Evolutionary conservation across 1,140 invertebrate genomes (phyloP), one percentile per base, ranked within the genome.

Genomic region (Heliconius congener): DNA sequence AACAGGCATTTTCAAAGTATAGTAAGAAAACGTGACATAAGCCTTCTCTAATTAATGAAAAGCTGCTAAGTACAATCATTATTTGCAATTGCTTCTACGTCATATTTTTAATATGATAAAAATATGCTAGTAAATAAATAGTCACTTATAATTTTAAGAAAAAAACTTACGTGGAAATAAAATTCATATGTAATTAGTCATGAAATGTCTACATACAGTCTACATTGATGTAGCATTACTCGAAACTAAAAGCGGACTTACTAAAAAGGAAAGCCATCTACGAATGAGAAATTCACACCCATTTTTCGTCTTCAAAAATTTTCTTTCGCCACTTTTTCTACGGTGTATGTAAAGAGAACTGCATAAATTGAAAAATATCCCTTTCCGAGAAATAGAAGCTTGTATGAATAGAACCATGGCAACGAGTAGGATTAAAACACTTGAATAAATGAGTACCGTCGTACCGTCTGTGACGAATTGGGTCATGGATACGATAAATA

Each of bases 321-420:
- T 37, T 37, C 60, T 9, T 66, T 66, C 60, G 60, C 27, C 23
- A 66, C 42, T n/a, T 27, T 66, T 27, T 66, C n/a, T 66, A 13
- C 23, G 23, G 11, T n/a, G 11, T 66, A 66, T 27, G 13, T 66
- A 66, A 66, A 66, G 60, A 66, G 60, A 66, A 66, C 8, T 27
- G 60, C 60, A 66, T 23, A 66, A 66, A 66, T 66, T 66, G 60
- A 66, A 66, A 66, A 66, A 66, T 66, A 30, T 66, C 60, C 23
- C 23, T 27, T 66, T 66, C 23, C 23, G 11, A 27, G 60, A 66
- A 66, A 66, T 66, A 66, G 13, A 66, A 66, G 55, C 60, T 66
- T 66, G 23, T 66, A 23, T 66, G 23, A 30, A 66, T 66, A 27
- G 60, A 30, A 66, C 23, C 23, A 23, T 66, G 11, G 23, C 60